A percentile compares a stretch with the other conserved stretches of the same genome.
phyloP scores from a whole-genome alignment of 2,113 vertebrate genomes.

The Vombatus ursinus region DNA sequence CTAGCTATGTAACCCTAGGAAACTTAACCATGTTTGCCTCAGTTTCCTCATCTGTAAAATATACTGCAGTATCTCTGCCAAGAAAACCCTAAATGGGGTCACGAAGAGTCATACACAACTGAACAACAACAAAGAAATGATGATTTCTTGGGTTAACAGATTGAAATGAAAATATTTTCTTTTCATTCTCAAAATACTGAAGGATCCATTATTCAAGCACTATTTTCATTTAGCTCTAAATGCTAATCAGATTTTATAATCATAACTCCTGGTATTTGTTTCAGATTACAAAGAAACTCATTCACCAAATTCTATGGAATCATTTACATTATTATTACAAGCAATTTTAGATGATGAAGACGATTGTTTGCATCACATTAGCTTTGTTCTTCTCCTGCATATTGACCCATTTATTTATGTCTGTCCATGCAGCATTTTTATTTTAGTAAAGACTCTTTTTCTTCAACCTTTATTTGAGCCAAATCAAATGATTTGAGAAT shows the following conservation, averaged over 20 bases:
- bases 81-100: not conserved
- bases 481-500: not conserved
- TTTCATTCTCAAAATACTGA: not conserved
- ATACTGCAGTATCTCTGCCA: not conserved
- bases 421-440: not conserved
- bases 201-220: not conserved
- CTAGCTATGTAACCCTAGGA: not conserved
- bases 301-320: not conserved
- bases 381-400: slow-evolving; percentile 11
- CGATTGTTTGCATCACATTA: not conserved
- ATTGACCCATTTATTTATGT: not conserved
- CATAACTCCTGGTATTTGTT: slow-evolving; percentile 45
- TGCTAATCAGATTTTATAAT: slow-evolving; percentile 30
- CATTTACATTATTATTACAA: slow-evolving; percentile 32
- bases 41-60: not conserved
- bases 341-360: slow-evolving; percentile 25
- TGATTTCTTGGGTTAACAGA: not conserved
- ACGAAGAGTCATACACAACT: not conserved
- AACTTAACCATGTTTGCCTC: not conserved
- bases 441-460: slow-evolving; percentile 37
- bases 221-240: slow-evolving; percentile 33
- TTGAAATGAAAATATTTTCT: not conserved
- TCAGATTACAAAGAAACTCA: slow-evolving; percentile 34
- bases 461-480: not conserved
- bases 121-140: not conserved